A percentile compares a stretch with the other conserved stretches of the same genome.
These are phyloP conservation scores for Nasonia giraulti DNA, from an alignment of 1,140 invertebrate genomes.

Conservation along the genomic window DNA sequence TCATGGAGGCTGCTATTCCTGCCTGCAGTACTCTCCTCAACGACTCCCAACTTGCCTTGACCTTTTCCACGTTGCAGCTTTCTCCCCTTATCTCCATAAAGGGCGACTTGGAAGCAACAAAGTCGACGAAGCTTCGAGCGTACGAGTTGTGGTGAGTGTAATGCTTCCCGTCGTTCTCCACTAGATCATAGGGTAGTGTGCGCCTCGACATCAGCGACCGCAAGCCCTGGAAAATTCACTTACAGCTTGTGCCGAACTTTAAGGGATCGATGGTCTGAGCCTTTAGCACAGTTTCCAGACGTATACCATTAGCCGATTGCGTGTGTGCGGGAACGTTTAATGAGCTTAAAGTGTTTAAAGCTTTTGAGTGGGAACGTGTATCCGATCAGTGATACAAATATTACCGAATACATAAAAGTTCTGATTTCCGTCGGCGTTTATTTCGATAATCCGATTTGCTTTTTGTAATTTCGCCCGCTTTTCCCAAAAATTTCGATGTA, in stretches of 20 bases:
- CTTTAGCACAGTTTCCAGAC: too few relatives aligned
- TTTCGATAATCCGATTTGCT: too few relatives aligned
- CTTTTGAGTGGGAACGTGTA: too few relatives aligned
- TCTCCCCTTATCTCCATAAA: slow-evolving; percentile 23
- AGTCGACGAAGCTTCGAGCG: neutral
- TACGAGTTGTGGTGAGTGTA: neutral
- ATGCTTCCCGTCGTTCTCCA: neutral
- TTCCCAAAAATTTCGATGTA: too few relatives aligned
- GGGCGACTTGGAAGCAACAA: neutral
- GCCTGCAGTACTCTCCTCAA: slow-evolving; percentile 49
- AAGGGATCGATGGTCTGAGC: too few relatives aligned
- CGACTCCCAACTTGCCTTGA: slow-evolving; percentile 52
- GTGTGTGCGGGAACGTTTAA: too few relatives aligned
- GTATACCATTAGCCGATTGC: too few relatives aligned
- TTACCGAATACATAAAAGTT: too few relatives aligned
- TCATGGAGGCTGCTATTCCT: slow-evolving; percentile 50
- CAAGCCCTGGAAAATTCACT: neutral
- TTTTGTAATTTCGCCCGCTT: too few relatives aligned
- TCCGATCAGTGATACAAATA: too few relatives aligned
- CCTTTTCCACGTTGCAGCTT: neutral
- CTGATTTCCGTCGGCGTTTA: too few relatives aligned
- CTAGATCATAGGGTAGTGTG: neutral
- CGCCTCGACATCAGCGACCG: neutral
- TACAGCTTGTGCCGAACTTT: neutral
- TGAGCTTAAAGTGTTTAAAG: too few relatives aligned